Percentiles rank a stretch among this genome's conserved stretches.
phyloP scores from a whole-genome alignment of 2,888 invertebrate genomes.

The Drosophila atripex region DNA sequence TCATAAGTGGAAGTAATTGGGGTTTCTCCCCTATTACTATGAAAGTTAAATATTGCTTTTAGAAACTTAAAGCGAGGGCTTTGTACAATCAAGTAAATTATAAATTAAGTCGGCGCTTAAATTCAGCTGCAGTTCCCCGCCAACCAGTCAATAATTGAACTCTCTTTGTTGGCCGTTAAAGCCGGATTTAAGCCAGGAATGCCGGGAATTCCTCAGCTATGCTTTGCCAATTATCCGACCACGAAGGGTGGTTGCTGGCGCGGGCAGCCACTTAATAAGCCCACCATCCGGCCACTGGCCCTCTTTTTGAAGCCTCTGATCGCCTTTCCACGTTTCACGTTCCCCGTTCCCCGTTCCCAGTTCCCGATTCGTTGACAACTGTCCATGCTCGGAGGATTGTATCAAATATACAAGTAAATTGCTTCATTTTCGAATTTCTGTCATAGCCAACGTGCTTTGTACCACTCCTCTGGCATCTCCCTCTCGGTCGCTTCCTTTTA shows the following conservation, averaged over 20 bases:
- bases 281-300: conserved; percentile 31
- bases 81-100: neutral
- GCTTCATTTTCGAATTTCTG: conserved; percentile 79
- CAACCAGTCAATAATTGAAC: conserved; percentile 18
- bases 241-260: conserved; percentile 27
- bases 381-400: conserved; percentile 54
- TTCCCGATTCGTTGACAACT: conserved; percentile 60
- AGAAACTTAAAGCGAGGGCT: neutral
- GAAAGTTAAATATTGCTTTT: neutral
- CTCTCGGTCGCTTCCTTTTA: neutral
- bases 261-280: conserved; percentile 40
- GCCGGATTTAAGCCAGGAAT: conserved; percentile 15
- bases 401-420: conserved; percentile 77
- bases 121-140: neutral
- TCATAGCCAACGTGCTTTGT: conserved; percentile 69
- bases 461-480: neutral
- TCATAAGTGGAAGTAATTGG: neutral
- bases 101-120: neutral
- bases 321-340: too few species aligned
- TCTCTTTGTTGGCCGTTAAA: conserved; percentile 36
- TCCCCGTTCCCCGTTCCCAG: neutral
- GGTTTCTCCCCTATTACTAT: neutral
- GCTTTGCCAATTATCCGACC: conserved; percentile 43
- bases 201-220: conserved; percentile 25
- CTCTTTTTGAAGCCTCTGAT: conserved; percentile 16